These are phyloP conservation scores for Chrysolina oricalcia DNA, from an alignment of 2,888 invertebrate genomes.

Conservation along the genomic window DNA sequence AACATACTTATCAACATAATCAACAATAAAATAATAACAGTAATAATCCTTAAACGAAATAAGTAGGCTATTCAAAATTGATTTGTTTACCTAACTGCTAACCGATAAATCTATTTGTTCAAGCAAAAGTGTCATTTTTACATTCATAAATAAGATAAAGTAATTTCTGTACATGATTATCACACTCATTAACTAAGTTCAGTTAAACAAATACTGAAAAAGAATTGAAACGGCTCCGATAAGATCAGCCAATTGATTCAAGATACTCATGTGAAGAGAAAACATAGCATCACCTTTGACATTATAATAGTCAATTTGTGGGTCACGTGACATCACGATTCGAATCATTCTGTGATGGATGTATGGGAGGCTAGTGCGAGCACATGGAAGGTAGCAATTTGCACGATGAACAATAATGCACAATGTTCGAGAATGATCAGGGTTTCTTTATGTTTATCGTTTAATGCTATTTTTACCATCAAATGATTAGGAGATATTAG, in stretches of 20 bases:
- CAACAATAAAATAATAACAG: conserved; percentile 72
- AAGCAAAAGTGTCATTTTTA: conserved; percentile 49
- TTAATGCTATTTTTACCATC: background rate
- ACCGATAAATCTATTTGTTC: conserved; percentile 43
- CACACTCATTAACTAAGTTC: conserved; percentile 54
- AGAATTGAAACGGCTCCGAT: background rate
- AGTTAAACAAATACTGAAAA: conserved; percentile 50
- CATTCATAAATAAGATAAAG: conserved; percentile 51
- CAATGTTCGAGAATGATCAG: background rate
- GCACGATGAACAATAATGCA: conserved; percentile 12
- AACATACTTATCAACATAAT: conserved; percentile 71
- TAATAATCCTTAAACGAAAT: conserved; percentile 63
- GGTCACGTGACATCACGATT: conserved; percentile 51
- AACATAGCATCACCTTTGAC: conserved; percentile 57
- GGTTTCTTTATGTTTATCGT: background rate
- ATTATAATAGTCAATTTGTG: conserved; percentile 50
- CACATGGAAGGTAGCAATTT: conserved; percentile 7
- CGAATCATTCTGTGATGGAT: conserved; percentile 26
- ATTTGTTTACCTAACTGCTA: conserved; percentile 46
- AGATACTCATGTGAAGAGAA: conserved; percentile 56
- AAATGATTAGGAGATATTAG: background rate
- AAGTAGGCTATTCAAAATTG: conserved; percentile 57
- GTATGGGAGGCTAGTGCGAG: conserved; percentile 5
- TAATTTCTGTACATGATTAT: conserved; percentile 57
- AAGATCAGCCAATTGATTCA: conserved; percentile 44